Conservation (phyloP, 2,888 invertebrate genomes). For the Rhodophaea formosa region DNA sequence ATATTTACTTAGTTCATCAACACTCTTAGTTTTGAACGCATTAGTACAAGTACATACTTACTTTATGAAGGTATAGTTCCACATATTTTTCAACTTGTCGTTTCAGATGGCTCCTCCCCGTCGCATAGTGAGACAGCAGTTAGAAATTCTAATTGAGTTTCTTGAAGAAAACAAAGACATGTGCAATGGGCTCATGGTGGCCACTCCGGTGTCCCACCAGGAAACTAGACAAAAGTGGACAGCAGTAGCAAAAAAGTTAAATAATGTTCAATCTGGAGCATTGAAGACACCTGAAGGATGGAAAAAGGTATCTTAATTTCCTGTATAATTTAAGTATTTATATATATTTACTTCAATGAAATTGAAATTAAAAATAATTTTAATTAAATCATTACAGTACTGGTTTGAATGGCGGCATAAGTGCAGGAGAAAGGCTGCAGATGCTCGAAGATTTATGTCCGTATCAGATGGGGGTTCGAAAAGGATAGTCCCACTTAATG, state of each 20-base stretch:
- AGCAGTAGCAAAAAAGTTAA: conserved; percentile 58
- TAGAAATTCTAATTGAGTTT: conserved; percentile 63
- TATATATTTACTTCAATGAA: background rate
- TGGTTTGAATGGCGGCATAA: conserved; percentile 74
- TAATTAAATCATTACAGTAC: conserved; percentile 49
- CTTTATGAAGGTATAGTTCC: too few relatives aligned
- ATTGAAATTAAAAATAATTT: background rate
- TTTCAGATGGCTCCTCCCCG: conserved; percentile 70
- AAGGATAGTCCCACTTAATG: conserved; percentile 59
- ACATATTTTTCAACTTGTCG: conserved; percentile 16
- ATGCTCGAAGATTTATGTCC: conserved; percentile 48
- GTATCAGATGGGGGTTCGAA: conserved; percentile 43
- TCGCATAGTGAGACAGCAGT: conserved; percentile 56
- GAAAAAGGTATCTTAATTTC: conserved; percentile 54
- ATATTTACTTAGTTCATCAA: background rate
- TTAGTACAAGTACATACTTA: too few relatives aligned
- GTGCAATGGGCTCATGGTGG: conserved; percentile 53
- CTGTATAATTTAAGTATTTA: background rate
- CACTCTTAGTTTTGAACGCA: background rate
- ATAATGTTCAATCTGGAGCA: conserved; percentile 56
- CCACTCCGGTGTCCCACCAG: conserved; percentile 53
- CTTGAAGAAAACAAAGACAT: conserved; percentile 62
- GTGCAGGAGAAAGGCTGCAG: conserved; percentile 65
- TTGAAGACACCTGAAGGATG: conserved; percentile 63
- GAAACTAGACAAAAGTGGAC: conserved; percentile 59